Base-by-base conservation (phyloP, 2,888 invertebrate genomes). In the Phaedon cochleariae region DNA sequence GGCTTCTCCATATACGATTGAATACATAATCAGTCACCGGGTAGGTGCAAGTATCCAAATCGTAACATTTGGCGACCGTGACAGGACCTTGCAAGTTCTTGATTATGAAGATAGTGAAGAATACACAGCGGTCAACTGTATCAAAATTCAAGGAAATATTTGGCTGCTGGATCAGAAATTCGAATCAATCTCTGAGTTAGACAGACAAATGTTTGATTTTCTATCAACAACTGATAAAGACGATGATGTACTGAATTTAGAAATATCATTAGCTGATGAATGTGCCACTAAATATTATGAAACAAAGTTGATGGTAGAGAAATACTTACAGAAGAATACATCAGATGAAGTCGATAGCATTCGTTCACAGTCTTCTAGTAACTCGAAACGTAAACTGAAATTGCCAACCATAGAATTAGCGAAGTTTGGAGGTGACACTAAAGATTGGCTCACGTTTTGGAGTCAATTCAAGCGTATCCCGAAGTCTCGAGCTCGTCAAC, bases 401-500 rank as follows among this genome's bases (percentile, higher is more conserved):
- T 31, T 59, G 12, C 59, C 59, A 1, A 46, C 15, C 9, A 48
- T 59, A 9, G 51, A 60, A 60, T 41, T 60, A 5, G 22, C 10
- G 4, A 53, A 62, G 29, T 62, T 54, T 55, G 45, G 34, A 15
- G 55, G 55, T 15, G 55, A 55, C 2, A 31, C 46, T 0, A 26
- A 34, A 26, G 29, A 54, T 31, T 54, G 62, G 52, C 7, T 62
- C 15, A n/a, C 26, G 4, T 62, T 62, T 54, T 54, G 62, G 54
- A 18, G 41, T 20, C 62, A 45, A 21, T 62, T 62, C 22, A 54
- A 21, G 2, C 26, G 37, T 2, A 61, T 61, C 0, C 41, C 21
- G 10, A 46, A 45, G n/a, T 57, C 26, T 15, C 1, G 57, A 57
- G 45, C 37, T 1, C 45, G 45, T 15, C 57, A 57, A 15, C 15